Evolutionary conservation across 2,113 vertebrate species (phyloP).

Genomic region (Alethe castanea): DNA sequence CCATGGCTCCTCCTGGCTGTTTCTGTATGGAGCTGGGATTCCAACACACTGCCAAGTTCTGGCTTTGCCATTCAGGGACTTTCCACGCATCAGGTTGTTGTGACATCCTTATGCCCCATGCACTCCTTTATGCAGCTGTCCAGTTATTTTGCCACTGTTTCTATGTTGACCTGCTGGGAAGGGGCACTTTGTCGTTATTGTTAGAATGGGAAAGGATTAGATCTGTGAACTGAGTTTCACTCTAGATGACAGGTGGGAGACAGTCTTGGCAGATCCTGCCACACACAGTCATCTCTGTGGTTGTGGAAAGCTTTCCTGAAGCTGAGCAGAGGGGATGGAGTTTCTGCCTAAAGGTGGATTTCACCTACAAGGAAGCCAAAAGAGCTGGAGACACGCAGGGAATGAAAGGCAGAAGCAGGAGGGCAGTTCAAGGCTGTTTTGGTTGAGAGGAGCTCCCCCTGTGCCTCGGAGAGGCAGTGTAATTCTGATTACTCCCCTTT

Average conservation of each 20-base stretch:
- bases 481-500: not conserved
- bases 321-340: not conserved
- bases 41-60: fast-evolving
- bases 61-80: not conserved
- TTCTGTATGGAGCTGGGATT: not conserved
- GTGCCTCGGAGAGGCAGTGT: fast-evolving
- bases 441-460: not conserved
- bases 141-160: not conserved
- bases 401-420: not conserved
- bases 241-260: not conserved
- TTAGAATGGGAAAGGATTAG: not conserved
- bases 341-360: not conserved
- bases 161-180: not conserved
- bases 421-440: too few species aligned
- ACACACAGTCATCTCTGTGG: not conserved
- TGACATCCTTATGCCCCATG: fast-evolving
- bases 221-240: not conserved
- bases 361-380: not conserved
- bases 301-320: not conserved
- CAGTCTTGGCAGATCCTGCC: not conserved
- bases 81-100: not conserved
- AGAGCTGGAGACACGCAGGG: not conserved
- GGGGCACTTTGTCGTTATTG: not conserved
- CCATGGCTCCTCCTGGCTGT: not conserved
- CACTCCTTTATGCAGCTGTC: not conserved